Base-by-base conservation (phyloP, 2,888 invertebrate species). In the Mythimna impura region DNA sequence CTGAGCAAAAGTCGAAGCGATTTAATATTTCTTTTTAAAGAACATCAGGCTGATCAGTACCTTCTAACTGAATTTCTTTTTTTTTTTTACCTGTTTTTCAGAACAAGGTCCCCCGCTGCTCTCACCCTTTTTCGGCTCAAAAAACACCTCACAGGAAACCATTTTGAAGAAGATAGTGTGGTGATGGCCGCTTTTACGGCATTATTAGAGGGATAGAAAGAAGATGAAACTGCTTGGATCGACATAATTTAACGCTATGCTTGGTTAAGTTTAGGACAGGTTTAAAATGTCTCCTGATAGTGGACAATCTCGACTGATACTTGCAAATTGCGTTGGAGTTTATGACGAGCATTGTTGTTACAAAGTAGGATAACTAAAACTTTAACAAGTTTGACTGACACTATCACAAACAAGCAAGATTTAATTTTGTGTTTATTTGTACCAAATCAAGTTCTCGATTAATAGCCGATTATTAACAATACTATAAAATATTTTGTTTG, bases 21-120 rank as follows among this genome's bases (percentile, higher is more conserved):
- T 6, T 7, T 50, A 50, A 50, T 20, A 5, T 47, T 47, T 47
- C 47, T 5, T 20, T 50, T 50, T 20, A 5, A 14, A 47, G 47
- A 47, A 43, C 17, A 47, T 47, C 47, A 47, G n/a, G n/a, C 50
- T 52, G 50, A 52, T 9, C n/a, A n/a, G 50, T 20, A 52, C 50
- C 3, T 52, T 52, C 3, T 50, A n/a, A 50, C 20, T 50, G 50
- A 50, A 47, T 47, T 17, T 47, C 47, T n/a, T n/a, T 8, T 52
- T 52, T n/a, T n/a, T 8, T 52, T 52, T 52, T 52, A 52, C 50
- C 50, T 52, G 50, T n/a, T 52, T 52, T 52, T 52, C 50, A 52
- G 20, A n/a, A n/a, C 50, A n/a, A 52, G n/a, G 9, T 52, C 50
- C 50, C 50, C 14, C n/a, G 50, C 50, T 52, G 50, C 8, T 20